A percentile compares a stretch with the other conserved stretches of the same genome.
Evolutionary conservation across 2,888 invertebrate genomes (phyloP).

Genomic region (Chaetogeoica ovagalla): DNA sequence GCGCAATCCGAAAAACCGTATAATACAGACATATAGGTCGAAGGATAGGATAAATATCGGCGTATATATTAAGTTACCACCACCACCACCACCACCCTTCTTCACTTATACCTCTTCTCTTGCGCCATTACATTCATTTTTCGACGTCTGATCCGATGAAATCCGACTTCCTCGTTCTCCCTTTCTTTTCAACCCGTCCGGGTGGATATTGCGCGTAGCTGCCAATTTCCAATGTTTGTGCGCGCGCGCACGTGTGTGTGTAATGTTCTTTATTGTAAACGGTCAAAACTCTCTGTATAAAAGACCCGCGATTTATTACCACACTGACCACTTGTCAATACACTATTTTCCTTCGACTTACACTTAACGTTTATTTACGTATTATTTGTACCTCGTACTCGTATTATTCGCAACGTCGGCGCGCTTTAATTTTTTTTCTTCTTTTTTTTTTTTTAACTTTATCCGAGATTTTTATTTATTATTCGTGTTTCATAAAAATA

Average conservation of each 20-base stretch:
- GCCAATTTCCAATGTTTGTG: conserved; percentile 26
- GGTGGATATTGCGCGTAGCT: conserved; percentile 19
- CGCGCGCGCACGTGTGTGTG: background rate
- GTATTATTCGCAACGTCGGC: too few relatives aligned
- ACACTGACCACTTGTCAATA: background rate
- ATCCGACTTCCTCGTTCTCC: background rate
- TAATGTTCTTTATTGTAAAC: conserved; percentile 26
- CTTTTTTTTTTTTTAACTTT: too few relatives aligned
- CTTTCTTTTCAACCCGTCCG: background rate
- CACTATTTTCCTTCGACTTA: background rate
- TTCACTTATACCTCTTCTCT: background rate
- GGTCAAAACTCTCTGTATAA: background rate
- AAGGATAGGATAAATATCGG: conserved; percentile 17
- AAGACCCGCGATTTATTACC: background rate
- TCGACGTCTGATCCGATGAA: conserved; percentile 2
- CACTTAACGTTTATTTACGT: background rate
- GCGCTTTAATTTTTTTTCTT: too few relatives aligned
- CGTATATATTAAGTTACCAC: conserved; percentile 29
- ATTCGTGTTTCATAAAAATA: too few relatives aligned
- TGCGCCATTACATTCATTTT: conserved; percentile 22
- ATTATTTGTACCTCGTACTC: background rate
- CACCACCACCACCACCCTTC: too few relatives aligned
- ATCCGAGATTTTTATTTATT: too few relatives aligned
- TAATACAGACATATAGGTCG: conserved; percentile 30
- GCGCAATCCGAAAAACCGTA: conserved; percentile 31